Percentiles rank a stretch among this genome's conserved stretches.
These are phyloP conservation scores for Dicrurus megarhynchus DNA, from an alignment of 2,113 vertebrate species.

Conservation along the genomic window DNA sequence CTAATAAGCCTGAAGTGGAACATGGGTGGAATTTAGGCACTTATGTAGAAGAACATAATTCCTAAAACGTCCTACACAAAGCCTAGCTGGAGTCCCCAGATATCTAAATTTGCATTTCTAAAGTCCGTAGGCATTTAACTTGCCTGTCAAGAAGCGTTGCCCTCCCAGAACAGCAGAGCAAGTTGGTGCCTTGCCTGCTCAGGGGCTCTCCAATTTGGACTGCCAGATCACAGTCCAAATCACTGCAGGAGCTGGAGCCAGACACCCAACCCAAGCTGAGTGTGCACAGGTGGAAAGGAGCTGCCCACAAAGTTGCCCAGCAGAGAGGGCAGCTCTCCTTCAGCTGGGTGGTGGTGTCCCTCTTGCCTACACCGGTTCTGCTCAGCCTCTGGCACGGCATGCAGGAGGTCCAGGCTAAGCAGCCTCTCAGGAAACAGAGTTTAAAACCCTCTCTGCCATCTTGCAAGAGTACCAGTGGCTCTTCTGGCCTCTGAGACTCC, in stretches of 20 bases:
- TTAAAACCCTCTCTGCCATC: neutral
- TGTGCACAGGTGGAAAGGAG: neutral
- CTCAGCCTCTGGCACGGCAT: neutral
- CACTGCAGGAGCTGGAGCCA: neutral
- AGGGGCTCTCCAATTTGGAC: neutral
- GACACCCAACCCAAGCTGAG: neutral
- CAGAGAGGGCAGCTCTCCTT: neutral
- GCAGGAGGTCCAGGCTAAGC: neutral
- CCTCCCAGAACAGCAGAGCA: neutral
- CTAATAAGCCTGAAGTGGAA: slow-evolving; percentile 32
- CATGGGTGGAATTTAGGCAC: slow-evolving; percentile 20
- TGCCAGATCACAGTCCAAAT: neutral
- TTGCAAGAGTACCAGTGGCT: neutral
- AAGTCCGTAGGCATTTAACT: neutral
- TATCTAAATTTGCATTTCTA: slow-evolving; percentile 19
- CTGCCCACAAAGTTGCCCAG: fast-evolving
- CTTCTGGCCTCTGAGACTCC: neutral
- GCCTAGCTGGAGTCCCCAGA: neutral
- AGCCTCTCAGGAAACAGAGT: neutral
- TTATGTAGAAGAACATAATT: slow-evolving; percentile 32
- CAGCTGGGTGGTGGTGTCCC: neutral
- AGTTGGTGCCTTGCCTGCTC: neutral
- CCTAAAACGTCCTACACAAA: slow-evolving; percentile 7
- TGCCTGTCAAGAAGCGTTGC: neutral
- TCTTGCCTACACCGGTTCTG: neutral